Conservation (phyloP, 2,888 invertebrate genomes). For the Coenonympha arcania region DNA sequence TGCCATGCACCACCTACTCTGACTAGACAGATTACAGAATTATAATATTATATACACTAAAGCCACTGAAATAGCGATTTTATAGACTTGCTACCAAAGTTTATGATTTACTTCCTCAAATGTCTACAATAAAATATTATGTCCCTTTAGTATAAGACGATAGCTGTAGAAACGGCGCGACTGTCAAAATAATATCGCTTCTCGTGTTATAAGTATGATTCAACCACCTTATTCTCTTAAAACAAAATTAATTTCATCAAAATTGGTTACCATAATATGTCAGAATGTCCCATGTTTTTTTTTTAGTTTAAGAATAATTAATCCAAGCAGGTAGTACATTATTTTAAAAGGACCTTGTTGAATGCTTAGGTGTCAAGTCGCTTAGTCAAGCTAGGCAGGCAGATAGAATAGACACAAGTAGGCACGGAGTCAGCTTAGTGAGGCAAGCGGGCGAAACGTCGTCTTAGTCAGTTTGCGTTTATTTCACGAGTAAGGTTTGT, state of each 20-base stretch:
- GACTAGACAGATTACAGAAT: too few species aligned
- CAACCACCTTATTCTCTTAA: too few species aligned
- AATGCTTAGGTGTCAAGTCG: constrained; percentile 71
- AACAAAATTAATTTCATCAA: neutral
- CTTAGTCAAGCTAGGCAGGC: constrained; percentile 72
- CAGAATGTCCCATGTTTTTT: neutral
- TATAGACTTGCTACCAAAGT: too few species aligned
- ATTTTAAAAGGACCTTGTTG: constrained; percentile 42
- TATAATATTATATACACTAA: too few species aligned
- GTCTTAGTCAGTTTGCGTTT: constrained; percentile 42
- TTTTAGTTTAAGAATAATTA: neutral
- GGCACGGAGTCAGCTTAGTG: constrained; percentile 62
- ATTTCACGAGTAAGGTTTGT: constrained; percentile 53
- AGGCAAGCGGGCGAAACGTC: constrained; percentile 62
- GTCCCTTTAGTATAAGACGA: too few species aligned
- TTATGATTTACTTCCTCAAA: too few species aligned
- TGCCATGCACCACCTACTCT: too few species aligned
- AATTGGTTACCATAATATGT: neutral
- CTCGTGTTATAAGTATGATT: too few species aligned
- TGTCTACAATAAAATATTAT: too few species aligned
- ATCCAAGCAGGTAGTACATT: neutral
- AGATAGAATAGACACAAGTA: constrained; percentile 61
- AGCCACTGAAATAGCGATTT: too few species aligned
- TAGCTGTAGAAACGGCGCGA: too few species aligned
- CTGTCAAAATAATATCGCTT: too few species aligned